Base-by-base conservation (phyloP, 1,140 invertebrate genomes). In the Schlechtendalia chinensis region DNA sequence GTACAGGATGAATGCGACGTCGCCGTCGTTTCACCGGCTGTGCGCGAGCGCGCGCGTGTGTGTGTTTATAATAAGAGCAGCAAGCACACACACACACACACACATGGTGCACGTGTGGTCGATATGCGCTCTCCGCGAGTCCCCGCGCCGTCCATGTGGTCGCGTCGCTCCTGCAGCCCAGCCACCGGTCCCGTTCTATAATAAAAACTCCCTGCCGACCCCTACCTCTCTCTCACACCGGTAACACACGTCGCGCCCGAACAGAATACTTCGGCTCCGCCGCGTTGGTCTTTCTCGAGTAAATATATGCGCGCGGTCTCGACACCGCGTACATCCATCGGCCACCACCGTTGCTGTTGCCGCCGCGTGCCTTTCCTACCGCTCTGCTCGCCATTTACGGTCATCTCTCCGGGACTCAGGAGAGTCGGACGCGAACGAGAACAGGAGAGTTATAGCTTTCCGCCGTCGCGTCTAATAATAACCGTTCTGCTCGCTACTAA, bases 31-130 rank as follows among this genome's bases (percentile, higher is more conserved):
- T 4, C 67, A n/a, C 45, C 67, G 67, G 1, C 8, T 24, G 39
- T n/a, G n/a, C n/a, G n/a, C n/a, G n/a, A n/a, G n/a, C n/a, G n/a
- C n/a, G n/a, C n/a, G n/a, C n/a, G n/a, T n/a, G n/a, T 24, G 67
- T 71, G 6, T 71, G 67, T 71, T 71, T 71, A 71, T 71, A 71
- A 71, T 71, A 71, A 71, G 67, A 45, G 47, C 67, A 19, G 22
- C 5, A 39, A 3, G 32, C 32, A 39, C 32, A 39, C 14, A 71
- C 67, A 71, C 67, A 71, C 32, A 39, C 32, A 39, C 14, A 71
- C 67, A 71, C 67, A 71, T 71, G 67, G 67, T 45, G 50, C 67
- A 71, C 67, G 67, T 71, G 45, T 71, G 67, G 32, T 39, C n/a
- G 32, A 8, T 39, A 8, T 39, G 32, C 32, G 32, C 32, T 39